A percentile compares a stretch with the other conserved stretches of the same genome.
Conservation (phyloP, 2,113 vertebrate genomes). For the Copsychus sechellarum region DNA sequence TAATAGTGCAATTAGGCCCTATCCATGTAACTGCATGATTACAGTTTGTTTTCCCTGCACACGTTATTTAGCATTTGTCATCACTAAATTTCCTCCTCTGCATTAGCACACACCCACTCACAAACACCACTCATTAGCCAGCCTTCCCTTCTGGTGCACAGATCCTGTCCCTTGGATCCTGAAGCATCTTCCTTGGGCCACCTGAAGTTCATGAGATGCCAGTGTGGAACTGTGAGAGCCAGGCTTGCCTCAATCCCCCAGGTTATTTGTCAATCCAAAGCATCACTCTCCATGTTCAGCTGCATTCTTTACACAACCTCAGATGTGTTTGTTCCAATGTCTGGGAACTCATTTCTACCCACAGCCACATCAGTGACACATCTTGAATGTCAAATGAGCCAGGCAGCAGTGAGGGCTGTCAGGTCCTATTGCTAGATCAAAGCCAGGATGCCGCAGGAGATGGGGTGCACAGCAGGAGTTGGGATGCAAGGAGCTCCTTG, state of each 20-base stretch:
- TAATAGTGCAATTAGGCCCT: constrained; percentile 28
- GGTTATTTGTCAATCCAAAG: background rate
- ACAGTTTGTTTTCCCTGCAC: background rate
- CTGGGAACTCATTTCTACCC: background rate
- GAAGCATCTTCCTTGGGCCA: background rate
- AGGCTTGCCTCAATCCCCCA: background rate
- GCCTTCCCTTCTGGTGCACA: background rate
- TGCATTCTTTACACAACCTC: background rate
- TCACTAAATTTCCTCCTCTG: background rate
- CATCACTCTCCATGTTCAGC: background rate
- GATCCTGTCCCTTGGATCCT: background rate
- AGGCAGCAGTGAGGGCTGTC: background rate
- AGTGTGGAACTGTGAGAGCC: background rate
- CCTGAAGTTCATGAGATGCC: background rate
- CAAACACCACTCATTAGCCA: background rate
- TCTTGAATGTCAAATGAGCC: background rate
- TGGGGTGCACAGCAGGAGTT: background rate
- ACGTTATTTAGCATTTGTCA: constrained; percentile 21
- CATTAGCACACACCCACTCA: background rate
- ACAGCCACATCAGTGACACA: background rate
- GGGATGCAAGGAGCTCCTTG: background rate
- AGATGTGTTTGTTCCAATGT: background rate
- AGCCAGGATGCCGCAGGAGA: background rate
- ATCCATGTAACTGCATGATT: constrained; percentile 33
- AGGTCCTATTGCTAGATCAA: background rate